Percentiles rank a stretch among this genome's conserved stretches.
Conservation (phyloP, 2,113 vertebrate species). For the Thunnus maccoyii region DNA sequence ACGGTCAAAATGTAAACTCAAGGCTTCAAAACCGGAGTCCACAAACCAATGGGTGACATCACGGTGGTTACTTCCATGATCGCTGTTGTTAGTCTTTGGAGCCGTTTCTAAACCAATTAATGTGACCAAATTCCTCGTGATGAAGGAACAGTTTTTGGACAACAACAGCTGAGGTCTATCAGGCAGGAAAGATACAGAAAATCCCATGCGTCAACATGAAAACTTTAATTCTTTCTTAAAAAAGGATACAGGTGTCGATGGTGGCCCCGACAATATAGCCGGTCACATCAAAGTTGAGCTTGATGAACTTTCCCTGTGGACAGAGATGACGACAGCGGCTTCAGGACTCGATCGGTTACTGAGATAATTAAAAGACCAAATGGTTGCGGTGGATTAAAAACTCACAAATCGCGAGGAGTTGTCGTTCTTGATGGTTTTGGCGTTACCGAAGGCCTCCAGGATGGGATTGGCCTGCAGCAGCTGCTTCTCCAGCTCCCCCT, state of each 20-base stretch:
- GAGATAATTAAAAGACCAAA: background rate
- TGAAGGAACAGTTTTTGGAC: background rate
- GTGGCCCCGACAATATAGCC: conserved; percentile 95
- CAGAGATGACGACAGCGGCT: conserved; percentile 1
- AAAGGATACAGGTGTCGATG: conserved; percentile 99
- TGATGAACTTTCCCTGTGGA: conserved; percentile 96
- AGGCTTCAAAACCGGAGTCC: background rate
- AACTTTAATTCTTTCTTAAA: conserved; percentile 20
- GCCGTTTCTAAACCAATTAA: no score
- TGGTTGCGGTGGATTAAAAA: background rate
- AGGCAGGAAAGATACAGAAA: no score
- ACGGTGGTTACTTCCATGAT: no score
- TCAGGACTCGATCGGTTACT: background rate
- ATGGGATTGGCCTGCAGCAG: conserved; percentile 97
- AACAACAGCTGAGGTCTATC: background rate
- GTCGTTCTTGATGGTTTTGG: conserved; percentile 98
- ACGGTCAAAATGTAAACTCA: no score
- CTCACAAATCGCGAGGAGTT: conserved; percentile 96
- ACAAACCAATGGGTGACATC: no score
- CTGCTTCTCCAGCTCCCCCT: conserved; percentile 97
- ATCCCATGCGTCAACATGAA: no score
- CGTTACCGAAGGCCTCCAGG: conserved; percentile 97
- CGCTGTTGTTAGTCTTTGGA: no score
- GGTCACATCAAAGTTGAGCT: conserved; percentile 97
- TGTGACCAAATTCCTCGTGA: no score